Conservation (phyloP, 2,113 vertebrate species). For the Tupaia chinensis region DNA sequence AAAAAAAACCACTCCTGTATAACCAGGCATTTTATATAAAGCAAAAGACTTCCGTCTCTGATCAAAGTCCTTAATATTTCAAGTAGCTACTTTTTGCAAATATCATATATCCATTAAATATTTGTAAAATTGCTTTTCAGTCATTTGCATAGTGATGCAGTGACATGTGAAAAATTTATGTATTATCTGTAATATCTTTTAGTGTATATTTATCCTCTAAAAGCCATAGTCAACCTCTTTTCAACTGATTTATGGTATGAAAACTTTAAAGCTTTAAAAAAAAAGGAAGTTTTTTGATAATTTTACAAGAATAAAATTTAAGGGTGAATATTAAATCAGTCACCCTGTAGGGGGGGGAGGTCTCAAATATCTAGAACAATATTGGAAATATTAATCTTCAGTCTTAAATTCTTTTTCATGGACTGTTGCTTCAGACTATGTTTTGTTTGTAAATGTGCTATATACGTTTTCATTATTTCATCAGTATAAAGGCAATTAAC, state of each 20-base stretch:
- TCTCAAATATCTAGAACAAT: slow-evolving; percentile 30
- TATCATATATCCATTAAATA: neutral
- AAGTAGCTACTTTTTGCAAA: slow-evolving; percentile 48
- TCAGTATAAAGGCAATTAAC: slow-evolving; percentile 88
- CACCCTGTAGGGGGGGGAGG: neutral
- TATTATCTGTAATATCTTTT: slow-evolving; percentile 4
- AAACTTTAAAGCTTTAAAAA: slow-evolving; percentile 15
- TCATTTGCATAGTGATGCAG: neutral
- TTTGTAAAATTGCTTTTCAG: slow-evolving; percentile 26
- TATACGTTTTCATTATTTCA: slow-evolving; percentile 80
- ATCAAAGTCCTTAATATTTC: slow-evolving; percentile 47
- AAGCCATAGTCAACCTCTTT: neutral
- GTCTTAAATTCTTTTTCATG: slow-evolving; percentile 74
- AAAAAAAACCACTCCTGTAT: slow-evolving; percentile 17
- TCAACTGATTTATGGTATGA: slow-evolving; percentile 28
- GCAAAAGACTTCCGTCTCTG: slow-evolving; percentile 17
- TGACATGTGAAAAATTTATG: neutral
- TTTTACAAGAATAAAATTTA: slow-evolving; percentile 49
- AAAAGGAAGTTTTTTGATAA: slow-evolving; percentile 1
- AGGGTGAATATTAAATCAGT: slow-evolving; percentile 28
- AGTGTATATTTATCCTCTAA: neutral
- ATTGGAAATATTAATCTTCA: slow-evolving; percentile 56
- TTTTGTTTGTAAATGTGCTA: slow-evolving; percentile 74
- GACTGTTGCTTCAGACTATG: slow-evolving; percentile 73
- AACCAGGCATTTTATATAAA: slow-evolving; percentile 41